Evolutionary conservation across 2,797 vertebrate genomes (phyloP), one percentile per base, ranked within the genome.

Genomic region (Knipowitschia caucasica): DNA sequence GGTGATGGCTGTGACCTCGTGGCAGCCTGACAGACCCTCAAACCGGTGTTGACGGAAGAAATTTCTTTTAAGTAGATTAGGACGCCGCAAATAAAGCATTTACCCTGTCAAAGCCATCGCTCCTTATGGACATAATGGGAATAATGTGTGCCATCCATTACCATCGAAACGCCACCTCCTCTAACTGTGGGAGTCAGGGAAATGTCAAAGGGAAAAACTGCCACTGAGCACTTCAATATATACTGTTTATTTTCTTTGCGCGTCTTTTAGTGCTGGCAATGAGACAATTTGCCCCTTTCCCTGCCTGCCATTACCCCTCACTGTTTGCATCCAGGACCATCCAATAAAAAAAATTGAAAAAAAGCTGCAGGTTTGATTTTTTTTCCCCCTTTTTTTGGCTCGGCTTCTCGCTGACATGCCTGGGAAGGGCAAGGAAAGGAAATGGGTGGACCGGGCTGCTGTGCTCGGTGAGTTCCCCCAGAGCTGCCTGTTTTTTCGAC

Each of bases 371-470:
- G 88, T 89, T 80, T 87, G 86, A 89, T 89, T 93, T 92, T 66
- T 33, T 93, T 90, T 33, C 14, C n/a, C n/a, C n/a, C 14, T 12
- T 18, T 7, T 7, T 2, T 93, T 94, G 92, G 93, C 93, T 91
- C 85, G 78, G 84, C 75, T 86, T 74, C 61, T 82, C 86, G 88
- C 88, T 92, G 89, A 89, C 92, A 91, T 92, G 92, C 91, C 92
- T 94, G 92, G 92, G 92, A 93, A 94, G 92, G 92, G 92, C 92
- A 91, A 92, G 89, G 92, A 92, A 92, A 94, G 93, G 93, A 94
- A 94, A 93, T 93, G 93, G 93, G 92, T 94, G 93, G 91, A 91
- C 89, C 89, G 85, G 89, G 71, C 83, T 44, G 24, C 83, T 44
- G 24, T 27, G 73, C 84, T 87, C 81, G 82, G 78, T 34, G 30